phyloP scores from a whole-genome alignment of 2,888 invertebrate genomes.

The Eurytoma californica region DNA sequence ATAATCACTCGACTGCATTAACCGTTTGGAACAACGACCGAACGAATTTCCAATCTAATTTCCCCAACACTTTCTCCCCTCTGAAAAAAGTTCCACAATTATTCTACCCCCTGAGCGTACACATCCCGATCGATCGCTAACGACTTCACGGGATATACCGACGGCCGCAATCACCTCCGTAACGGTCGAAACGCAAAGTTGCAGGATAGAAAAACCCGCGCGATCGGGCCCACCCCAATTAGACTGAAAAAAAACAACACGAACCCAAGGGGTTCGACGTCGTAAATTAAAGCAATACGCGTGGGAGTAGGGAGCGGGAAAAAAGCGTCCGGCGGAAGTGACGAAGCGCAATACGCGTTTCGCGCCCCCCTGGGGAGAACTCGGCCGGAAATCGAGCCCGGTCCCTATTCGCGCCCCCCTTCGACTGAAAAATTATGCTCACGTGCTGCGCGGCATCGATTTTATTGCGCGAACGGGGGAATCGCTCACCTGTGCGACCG shows the following conservation, averaged over 20 bases:
- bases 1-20: no score
- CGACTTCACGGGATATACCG: not conserved
- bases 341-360: slow-evolving; percentile 62
- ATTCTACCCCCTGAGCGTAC: not conserved
- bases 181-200: not conserved
- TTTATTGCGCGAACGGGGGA: slow-evolving; percentile 15
- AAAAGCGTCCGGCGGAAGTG: slow-evolving; percentile 66
- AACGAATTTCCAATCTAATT: no score
- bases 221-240: slow-evolving; percentile 46
- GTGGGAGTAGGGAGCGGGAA: slow-evolving; percentile 37
- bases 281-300: slow-evolving; percentile 49
- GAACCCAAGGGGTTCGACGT: slow-evolving; percentile 5
- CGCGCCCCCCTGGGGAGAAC: slow-evolving; percentile 62
- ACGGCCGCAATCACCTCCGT: not conserved
- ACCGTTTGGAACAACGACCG: no score
- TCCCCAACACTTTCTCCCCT: no score
- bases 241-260: slow-evolving; percentile 6
- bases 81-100: not conserved
- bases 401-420: slow-evolving; percentile 2
- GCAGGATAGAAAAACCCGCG: not conserved
- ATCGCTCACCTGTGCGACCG: slow-evolving; percentile 35
- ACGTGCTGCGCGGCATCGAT: slow-evolving; percentile 21
- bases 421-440: not conserved
- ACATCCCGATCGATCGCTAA: not conserved
- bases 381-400: slow-evolving; percentile 62